These are phyloP conservation scores for Siniperca obscura DNA, from an alignment of 2,797 vertebrate species.

Conservation along the genomic window DNA sequence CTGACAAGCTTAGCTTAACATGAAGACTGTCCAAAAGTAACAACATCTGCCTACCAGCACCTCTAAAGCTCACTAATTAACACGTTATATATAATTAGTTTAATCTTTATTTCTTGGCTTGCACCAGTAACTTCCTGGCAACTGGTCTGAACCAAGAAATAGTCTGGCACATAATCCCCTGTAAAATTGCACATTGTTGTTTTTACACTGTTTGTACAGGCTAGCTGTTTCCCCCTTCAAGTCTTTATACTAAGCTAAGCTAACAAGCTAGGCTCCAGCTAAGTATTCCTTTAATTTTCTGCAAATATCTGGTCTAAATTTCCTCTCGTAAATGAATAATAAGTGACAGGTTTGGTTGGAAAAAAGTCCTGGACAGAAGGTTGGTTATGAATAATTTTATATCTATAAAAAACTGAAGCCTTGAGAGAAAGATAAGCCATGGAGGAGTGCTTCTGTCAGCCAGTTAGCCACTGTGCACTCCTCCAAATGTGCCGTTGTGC, in stretches of 20 bases:
- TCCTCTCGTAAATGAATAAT: neutral
- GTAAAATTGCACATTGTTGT: too few species aligned
- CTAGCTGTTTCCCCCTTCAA: too few species aligned
- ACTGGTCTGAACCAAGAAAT: too few species aligned
- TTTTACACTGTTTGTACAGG: too few species aligned
- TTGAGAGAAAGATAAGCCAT: neutral
- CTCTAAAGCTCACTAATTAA: neutral
- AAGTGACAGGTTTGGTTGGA: neutral
- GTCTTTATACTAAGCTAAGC: neutral
- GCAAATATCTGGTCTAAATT: neutral
- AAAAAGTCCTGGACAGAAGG: neutral
- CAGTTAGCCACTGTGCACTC: neutral
- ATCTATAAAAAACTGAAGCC: neutral
- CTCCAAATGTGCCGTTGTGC: conserved; percentile 25
- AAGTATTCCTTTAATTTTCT: neutral
- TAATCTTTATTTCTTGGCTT: too few species aligned
- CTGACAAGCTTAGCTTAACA: neutral
- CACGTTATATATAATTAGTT: neutral
- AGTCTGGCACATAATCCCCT: too few species aligned
- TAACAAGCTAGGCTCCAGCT: neutral
- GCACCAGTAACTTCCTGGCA: too few species aligned
- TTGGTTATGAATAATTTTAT: conserved; percentile 17
- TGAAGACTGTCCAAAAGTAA: neutral
- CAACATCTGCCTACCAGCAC: neutral
- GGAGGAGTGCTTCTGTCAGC: conserved; percentile 13